Conservation (phyloP, 2,113 vertebrate genomes). For the Athene noctua region DNA sequence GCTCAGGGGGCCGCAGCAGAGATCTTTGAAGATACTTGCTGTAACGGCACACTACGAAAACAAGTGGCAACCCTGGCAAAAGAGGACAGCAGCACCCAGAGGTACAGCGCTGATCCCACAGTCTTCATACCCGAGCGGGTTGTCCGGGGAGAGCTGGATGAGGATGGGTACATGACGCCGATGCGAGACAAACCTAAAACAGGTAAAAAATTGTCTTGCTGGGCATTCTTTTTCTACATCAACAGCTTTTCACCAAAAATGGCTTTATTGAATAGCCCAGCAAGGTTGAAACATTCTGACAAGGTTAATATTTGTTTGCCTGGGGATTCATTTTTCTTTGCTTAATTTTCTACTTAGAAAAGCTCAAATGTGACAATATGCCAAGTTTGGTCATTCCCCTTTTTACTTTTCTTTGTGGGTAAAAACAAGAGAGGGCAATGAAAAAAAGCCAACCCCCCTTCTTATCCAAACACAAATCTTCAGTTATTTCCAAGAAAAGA, state of each 20-base stretch:
- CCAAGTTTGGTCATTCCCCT: not conserved
- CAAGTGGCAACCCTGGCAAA: constrained; percentile 70
- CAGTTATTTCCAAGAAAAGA: not conserved
- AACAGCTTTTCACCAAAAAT: not conserved
- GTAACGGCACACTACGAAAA: constrained; percentile 89
- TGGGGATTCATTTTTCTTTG: not conserved
- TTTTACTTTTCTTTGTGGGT: not conserved
- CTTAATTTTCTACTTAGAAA: not conserved
- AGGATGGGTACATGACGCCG: constrained; percentile 92
- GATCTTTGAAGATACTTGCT: constrained; percentile 86
- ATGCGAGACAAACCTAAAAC: constrained; percentile 91
- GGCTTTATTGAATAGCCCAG: not conserved
- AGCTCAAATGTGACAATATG: not conserved
- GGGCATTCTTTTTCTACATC: not conserved
- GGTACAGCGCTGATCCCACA: constrained; percentile 94
- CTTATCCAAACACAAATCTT: not conserved
- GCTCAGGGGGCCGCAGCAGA: constrained; percentile 77
- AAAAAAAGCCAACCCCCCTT: not conserved
- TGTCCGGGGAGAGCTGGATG: constrained; percentile 81
- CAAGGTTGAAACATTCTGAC: not conserved
- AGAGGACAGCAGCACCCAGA: constrained; percentile 88
- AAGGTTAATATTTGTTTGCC: not conserved
- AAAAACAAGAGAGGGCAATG: not conserved
- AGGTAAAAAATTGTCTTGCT: constrained; percentile 71
- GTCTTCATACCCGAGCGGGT: constrained; percentile 85